Conservation (phyloP, 53 echinoderm and acorn worm species). For the Patiria pectinifera region DNA sequence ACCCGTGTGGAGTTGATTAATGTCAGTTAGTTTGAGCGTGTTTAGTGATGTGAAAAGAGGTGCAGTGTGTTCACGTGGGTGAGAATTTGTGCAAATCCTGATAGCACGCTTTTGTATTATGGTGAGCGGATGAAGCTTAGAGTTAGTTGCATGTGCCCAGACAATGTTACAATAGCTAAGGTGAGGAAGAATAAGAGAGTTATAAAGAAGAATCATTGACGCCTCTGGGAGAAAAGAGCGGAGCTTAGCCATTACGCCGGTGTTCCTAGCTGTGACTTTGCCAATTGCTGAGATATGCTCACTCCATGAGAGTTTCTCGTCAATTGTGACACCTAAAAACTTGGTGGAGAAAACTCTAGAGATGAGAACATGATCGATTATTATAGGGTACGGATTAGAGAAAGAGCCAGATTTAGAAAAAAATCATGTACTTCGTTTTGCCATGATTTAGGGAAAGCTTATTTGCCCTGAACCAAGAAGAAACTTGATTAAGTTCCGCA, state of each 20-base stretch:
- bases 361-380: neutral
- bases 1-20: conserved; percentile 38
- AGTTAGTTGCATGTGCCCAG: conserved; percentile 1
- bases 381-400: neutral
- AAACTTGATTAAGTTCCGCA: neutral
- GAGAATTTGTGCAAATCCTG: neutral
- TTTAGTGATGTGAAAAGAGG: conserved; percentile 43
- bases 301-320: no score
- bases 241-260: neutral
- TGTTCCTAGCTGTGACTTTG: neutral
- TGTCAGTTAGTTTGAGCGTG: conserved; percentile 28
- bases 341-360: conserved; percentile 4
- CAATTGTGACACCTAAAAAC: neutral
- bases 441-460: neutral
- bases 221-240: neutral
- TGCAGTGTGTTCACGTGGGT: conserved; percentile 34
- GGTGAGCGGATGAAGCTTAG: neutral
- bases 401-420: neutral
- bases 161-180: conserved; percentile 35
- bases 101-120: conserved; percentile 49
- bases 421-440: conserved; percentile 26
- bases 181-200: conserved; percentile 10
- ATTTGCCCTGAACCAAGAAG: conserved; percentile 6
- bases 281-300: no score
- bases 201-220: neutral